Base-by-base conservation (phyloP, 2,888 invertebrate species). In the Adineta ricciae region DNA sequence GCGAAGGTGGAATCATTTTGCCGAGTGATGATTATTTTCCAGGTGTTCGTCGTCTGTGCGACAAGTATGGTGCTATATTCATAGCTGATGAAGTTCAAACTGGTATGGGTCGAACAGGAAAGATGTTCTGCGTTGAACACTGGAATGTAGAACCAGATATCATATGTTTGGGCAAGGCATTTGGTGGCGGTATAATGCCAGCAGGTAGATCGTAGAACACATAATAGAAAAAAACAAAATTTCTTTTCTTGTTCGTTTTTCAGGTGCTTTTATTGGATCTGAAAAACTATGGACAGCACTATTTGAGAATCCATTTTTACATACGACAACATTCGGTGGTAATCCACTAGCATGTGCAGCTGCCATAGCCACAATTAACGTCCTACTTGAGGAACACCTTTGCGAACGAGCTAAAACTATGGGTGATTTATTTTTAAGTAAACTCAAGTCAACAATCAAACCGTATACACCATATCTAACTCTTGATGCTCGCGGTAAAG, bases 21-120 rank as follows among this genome's bases (percentile, higher is more conserved):
- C 41, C 78, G n/a, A 78, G 9, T 41, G 78, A 78, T 78, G 78
- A 78, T 24, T 78, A 78, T 78, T 78, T 78, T 78, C 78, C 78
- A 9, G 78, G 41, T 78, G 78, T 78, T 78, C 38, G 78, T n/a
- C 78, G 78, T 78, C 41, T 78, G 41, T 78, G 78, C 41, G 41
- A 38, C 24, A 78, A 78, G 41, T 78, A 78, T 41, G 78, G 78
- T 78, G 78, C 41, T 41, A n/a, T 78, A 78, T 41, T 78, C 38
- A 78, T 78, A 38, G 78, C n/a, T 41, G 78, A 78, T 19, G 78
- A 78, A n/a, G 78, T 78, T 41, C 78, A 78, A 78, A 78, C 78
- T n/a, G 78, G 78, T 78, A 78, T 78, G 78, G 78, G 78, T 24
- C 41, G 78, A 78, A 78, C 78, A 41, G 78, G 78, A 78, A 78